Evolutionary conservation across 2,113 vertebrate species (phyloP), one percentile per base, ranked within the genome.

Genomic region (Thinocorus orbignyianus): DNA sequence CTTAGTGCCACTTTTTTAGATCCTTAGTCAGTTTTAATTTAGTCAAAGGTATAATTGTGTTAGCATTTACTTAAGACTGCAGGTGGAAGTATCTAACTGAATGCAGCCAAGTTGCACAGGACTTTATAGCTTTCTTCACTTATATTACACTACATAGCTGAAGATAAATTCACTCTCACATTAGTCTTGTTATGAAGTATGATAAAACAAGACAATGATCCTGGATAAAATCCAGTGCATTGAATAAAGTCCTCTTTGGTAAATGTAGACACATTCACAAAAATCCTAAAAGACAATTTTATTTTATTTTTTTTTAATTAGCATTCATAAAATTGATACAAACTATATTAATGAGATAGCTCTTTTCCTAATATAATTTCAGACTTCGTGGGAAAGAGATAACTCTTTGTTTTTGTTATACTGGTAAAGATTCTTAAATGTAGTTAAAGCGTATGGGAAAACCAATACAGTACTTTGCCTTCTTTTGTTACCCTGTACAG

Each of bases 21-120:
- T 70, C 23, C 33, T 88, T 42, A 88, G 74, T 52, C 71, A 92
- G 39, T 81, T 78, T 89, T 91, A 89, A 89, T 91, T 92, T 81
- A 84, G 51, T 84, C 51, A 89, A 61, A 81, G 9, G 6, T 54
- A 26, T n/a, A 89, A 81, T 3, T 91, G 20, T n/a, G 14, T 72
- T 69, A 88, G 6, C 20, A 39, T 82, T 95, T 83, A 30, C 7
- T 54, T 46, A 77, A 81, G 44, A 48, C 12, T 77, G 16, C 16
- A 79, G 25, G 11, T 86, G 16, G 3, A 12, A 14, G 3, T 54
- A 46, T 66, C 24, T 72, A 35, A 37, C 33, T 51, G 51, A 68
- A 79, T 55, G 41, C 42, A 60, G 14, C 23, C 0, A 3, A 81
- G 23, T 4, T 81, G 37, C 28, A 62, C 7, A 87, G n/a, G 46